Evolutionary conservation across 2,888 invertebrate genomes (phyloP).

Genomic region (Meliscaeva auricollis): DNA sequence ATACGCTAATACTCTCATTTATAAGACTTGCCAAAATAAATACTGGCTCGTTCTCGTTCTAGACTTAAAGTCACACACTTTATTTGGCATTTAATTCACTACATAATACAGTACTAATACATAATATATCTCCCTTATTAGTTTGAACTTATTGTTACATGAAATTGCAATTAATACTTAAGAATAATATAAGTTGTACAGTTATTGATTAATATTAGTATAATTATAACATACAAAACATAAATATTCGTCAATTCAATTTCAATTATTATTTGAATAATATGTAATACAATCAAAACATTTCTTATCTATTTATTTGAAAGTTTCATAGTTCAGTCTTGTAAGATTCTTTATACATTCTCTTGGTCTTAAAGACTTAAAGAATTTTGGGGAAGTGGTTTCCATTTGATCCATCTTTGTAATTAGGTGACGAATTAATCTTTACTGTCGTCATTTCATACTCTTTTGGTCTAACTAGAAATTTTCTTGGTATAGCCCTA

Average conservation of each 20-base stretch:
- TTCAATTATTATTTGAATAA: background rate
- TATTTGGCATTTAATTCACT: conserved; percentile 2
- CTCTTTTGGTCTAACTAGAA: background rate
- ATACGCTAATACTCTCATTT: no score
- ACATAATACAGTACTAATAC: background rate
- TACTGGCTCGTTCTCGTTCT: no score
- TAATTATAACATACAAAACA: background rate
- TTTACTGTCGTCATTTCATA: background rate
- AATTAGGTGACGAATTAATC: background rate
- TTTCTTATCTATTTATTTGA: background rate
- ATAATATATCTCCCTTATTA: background rate
- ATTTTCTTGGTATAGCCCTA: background rate
- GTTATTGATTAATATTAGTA: background rate
- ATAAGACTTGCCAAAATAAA: no score
- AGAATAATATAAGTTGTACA: background rate
- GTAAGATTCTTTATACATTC: background rate
- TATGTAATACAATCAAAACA: background rate
- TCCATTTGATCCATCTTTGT: background rate
- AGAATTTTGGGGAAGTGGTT: background rate
- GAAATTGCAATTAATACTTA: no score
- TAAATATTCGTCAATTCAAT: background rate
- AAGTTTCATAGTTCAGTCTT: background rate
- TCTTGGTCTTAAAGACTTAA: conserved; percentile 1
- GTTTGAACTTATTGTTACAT: background rate
- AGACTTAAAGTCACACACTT: no score